Conservation (phyloP, 2,113 vertebrate species). For the Cyrtonyx montezumae region DNA sequence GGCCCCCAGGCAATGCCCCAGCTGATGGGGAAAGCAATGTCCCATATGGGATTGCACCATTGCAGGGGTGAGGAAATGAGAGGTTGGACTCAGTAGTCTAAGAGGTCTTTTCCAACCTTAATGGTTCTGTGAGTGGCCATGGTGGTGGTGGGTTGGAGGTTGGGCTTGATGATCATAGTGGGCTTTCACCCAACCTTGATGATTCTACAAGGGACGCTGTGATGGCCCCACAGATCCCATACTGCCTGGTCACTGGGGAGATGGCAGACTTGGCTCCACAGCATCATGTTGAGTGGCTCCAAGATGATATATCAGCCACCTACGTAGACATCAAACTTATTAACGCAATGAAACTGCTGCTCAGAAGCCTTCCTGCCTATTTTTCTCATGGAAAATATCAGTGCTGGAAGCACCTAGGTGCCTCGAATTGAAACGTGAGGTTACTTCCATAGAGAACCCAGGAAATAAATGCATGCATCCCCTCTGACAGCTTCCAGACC, state of each 20-base stretch:
- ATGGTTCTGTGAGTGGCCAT: no score
- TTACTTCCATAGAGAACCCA: not conserved
- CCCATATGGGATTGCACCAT: fast-evolving
- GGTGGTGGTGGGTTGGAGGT: no score
- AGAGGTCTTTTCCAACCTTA: no score
- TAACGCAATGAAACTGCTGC: not conserved
- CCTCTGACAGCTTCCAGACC: not conserved
- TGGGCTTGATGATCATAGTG: no score
- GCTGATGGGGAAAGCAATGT: not conserved
- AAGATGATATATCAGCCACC: not conserved
- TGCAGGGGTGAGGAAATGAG: fast-evolving
- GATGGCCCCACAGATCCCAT: fast-evolving
- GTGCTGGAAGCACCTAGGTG: not conserved
- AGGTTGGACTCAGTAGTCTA: no score
- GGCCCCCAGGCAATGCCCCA: not conserved
- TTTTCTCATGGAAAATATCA: not conserved
- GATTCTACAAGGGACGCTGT: not conserved
- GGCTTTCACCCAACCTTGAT: no score
- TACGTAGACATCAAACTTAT: not conserved
- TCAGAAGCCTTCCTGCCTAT: not conserved
- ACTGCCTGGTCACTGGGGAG: not conserved
- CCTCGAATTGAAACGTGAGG: not conserved
- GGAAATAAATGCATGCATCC: fast-evolving
- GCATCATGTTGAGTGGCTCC: not conserved
- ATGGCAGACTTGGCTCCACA: not conserved